These are phyloP conservation scores for Speoplatyrhinus poulsoni DNA, from an alignment of 2,113 vertebrate genomes.

Conservation along the genomic window DNA sequence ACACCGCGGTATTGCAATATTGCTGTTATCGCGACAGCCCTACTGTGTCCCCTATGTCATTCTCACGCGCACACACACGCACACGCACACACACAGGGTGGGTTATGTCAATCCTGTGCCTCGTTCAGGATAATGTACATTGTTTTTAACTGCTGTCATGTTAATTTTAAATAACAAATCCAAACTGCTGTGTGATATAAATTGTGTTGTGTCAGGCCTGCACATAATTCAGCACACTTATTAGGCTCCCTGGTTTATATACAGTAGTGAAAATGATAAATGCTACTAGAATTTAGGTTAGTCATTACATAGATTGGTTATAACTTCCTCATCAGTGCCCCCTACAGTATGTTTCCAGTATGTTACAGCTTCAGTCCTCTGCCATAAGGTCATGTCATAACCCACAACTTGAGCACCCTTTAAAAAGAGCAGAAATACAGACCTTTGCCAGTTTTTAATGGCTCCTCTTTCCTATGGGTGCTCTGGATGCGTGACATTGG, in stretches of 20 bases:
- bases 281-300: neutral
- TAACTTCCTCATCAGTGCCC: neutral
- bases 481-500: constrained; percentile 45
- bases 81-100: neutral
- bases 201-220: neutral
- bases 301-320: neutral
- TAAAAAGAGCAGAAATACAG: constrained; percentile 15
- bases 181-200: constrained; percentile 16
- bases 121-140: neutral
- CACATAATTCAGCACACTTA: constrained; percentile 12
- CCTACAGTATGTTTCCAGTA: neutral
- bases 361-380: neutral
- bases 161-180: constrained; percentile 27
- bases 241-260: constrained; percentile 2
- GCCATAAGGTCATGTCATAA: neutral
- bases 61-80: constrained; percentile 28
- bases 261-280: neutral
- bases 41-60: neutral
- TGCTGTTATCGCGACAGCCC: too few relatives aligned
- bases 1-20: too few relatives aligned
- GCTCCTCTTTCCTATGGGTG: constrained; percentile 32
- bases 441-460: constrained; percentile 37
- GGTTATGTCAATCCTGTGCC: constrained; percentile 20
- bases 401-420: constrained; percentile 3
- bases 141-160: constrained; percentile 51